These are phyloP conservation scores for Pomatostomus ruficeps DNA, from an alignment of 2,113 vertebrate species.

Conservation along the genomic window DNA sequence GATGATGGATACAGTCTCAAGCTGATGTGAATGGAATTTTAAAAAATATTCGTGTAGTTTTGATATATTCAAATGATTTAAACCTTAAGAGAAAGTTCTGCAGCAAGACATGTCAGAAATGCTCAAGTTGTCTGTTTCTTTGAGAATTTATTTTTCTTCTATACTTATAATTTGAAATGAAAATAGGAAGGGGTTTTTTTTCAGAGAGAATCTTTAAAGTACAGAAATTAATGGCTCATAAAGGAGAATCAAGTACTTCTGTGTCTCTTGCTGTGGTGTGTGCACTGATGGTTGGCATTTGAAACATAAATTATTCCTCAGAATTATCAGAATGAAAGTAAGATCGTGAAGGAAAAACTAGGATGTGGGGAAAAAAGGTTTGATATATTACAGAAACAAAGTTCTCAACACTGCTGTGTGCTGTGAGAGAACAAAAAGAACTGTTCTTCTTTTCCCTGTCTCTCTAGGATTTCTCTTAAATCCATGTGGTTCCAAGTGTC, in stretches of 20 bases:
- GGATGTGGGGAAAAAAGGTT: background rate
- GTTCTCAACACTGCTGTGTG: background rate
- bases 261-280: background rate
- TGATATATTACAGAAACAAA: background rate
- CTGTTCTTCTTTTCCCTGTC: background rate
- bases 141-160: background rate
- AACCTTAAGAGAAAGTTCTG: background rate
- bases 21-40: background rate
- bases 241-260: background rate
- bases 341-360: background rate
- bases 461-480: background rate
- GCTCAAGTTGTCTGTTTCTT: background rate
- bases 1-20: background rate
- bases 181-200: background rate
- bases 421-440: background rate
- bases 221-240: background rate
- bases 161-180: background rate
- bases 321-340: background rate
- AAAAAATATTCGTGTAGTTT: background rate
- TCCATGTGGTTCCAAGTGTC: background rate
- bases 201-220: background rate
- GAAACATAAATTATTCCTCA: background rate
- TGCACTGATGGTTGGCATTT: background rate
- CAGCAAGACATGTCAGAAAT: background rate
- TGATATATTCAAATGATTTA: background rate